phyloP scores from a whole-genome alignment of 1,140 invertebrate species.

The Polypedilum pembai region DNA sequence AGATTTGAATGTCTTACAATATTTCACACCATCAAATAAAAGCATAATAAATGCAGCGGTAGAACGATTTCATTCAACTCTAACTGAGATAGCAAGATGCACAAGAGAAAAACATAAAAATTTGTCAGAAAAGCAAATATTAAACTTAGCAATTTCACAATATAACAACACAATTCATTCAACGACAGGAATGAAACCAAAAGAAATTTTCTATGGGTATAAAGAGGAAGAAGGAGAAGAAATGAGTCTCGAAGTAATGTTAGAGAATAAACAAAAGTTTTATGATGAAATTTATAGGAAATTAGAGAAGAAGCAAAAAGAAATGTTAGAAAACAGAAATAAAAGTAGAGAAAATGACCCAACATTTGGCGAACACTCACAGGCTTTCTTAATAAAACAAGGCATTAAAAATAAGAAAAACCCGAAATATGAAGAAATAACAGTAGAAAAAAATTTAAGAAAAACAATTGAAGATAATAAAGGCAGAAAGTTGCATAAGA shows the following conservation, averaged over 20 bases:
- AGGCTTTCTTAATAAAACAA: not conserved
- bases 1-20: conserved; percentile 33
- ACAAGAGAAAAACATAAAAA: conserved; percentile 31
- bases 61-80: conserved; percentile 33
- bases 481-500: too few species aligned
- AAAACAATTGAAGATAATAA: too few species aligned
- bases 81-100: conserved; percentile 34
- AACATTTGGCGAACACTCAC: not conserved
- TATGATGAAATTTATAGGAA: conserved; percentile 28
- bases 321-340: conserved; percentile 29
- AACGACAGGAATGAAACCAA: conserved; percentile 31
- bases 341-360: conserved; percentile 28
- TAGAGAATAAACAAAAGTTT: not conserved
- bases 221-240: not conserved
- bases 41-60: conserved; percentile 31
- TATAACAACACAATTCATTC: conserved; percentile 35
- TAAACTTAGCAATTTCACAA: conserved; percentile 30
- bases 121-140: conserved; percentile 31
- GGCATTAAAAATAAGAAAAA: not conserved
- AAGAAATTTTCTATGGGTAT: conserved; percentile 5
- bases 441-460: too few species aligned
- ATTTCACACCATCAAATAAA: conserved; percentile 32
- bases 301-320: not conserved
- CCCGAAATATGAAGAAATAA: too few species aligned
- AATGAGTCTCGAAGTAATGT: conserved; percentile 22